These are phyloP conservation scores for Suillia variegata DNA, from an alignment of 2,888 invertebrate genomes.

Conservation along the genomic window DNA sequence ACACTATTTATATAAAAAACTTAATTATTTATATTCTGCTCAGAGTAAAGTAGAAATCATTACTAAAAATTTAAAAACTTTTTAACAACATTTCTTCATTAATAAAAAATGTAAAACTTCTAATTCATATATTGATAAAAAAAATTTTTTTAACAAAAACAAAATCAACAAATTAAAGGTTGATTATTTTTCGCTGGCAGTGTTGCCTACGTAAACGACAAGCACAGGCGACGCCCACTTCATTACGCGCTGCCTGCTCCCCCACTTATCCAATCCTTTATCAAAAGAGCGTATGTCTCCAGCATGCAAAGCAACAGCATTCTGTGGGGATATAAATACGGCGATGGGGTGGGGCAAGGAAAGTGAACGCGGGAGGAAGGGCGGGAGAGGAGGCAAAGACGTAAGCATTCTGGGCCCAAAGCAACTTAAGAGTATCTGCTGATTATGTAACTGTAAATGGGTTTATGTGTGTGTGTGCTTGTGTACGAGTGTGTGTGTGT, in stretches of 20 bases:
- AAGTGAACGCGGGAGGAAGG: neutral
- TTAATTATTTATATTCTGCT: too few relatives aligned
- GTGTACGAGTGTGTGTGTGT: neutral
- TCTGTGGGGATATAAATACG: neutral
- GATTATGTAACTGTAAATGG: neutral
- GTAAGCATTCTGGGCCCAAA: neutral
- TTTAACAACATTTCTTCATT: too few relatives aligned
- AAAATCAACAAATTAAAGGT: too few relatives aligned
- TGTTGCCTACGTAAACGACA: too few relatives aligned
- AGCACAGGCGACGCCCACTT: conserved; percentile 3
- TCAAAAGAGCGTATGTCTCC: neutral
- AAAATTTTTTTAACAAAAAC: too few relatives aligned
- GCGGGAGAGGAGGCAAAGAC: neutral
- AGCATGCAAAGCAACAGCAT: conserved; percentile 1
- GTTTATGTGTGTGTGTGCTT: neutral
- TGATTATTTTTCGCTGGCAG: too few relatives aligned
- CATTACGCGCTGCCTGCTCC: neutral
- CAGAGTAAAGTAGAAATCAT: too few relatives aligned
- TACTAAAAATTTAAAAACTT: too few relatives aligned
- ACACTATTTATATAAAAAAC: too few relatives aligned
- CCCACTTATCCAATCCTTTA: neutral
- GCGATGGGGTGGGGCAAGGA: too few relatives aligned
- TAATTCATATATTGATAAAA: too few relatives aligned
- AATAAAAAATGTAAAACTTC: too few relatives aligned
- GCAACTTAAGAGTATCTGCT: conserved; percentile 1